Conservation (phyloP, 1,140 invertebrate genomes). For the Pogonomyrmex californicus region DNA sequence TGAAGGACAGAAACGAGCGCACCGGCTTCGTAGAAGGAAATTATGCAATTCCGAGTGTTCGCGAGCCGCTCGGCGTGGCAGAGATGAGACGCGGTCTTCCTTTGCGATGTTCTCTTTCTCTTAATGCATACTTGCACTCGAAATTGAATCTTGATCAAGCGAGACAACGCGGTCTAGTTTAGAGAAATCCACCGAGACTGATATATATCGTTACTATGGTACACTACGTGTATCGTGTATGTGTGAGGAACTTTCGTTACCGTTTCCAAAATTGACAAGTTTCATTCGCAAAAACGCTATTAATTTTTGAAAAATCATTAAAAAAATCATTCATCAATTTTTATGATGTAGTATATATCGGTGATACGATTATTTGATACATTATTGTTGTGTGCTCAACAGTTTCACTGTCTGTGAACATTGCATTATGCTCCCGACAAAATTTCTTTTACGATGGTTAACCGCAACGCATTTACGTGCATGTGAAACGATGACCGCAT, state of each 20-base stretch:
- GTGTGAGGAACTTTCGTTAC: not conserved
- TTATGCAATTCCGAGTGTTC: constrained; percentile 56
- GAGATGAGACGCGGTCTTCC: constrained; percentile 62
- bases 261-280: too few species aligned
- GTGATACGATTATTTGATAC: not conserved
- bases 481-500: constrained; percentile 8
- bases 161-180: not conserved
- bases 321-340: too few species aligned
- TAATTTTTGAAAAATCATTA: not conserved
- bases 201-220: constrained; percentile 1
- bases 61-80: constrained; percentile 6
- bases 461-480: constrained; percentile 25
- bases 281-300: not conserved
- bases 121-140: constrained; percentile 34
- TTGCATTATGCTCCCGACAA: not conserved
- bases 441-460: constrained; percentile 34
- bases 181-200: not conserved
- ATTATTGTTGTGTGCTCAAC: not conserved
- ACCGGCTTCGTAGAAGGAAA: constrained; percentile 23
- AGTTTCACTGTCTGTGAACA: not conserved
- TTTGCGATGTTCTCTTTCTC: not conserved
- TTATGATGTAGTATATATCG: not conserved
- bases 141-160: constrained; percentile 43
- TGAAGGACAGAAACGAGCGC: constrained; percentile 30
- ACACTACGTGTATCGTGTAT: not conserved